Conservation (phyloP, 2,888 invertebrate species). For the Malthinus seriepunctatus region DNA sequence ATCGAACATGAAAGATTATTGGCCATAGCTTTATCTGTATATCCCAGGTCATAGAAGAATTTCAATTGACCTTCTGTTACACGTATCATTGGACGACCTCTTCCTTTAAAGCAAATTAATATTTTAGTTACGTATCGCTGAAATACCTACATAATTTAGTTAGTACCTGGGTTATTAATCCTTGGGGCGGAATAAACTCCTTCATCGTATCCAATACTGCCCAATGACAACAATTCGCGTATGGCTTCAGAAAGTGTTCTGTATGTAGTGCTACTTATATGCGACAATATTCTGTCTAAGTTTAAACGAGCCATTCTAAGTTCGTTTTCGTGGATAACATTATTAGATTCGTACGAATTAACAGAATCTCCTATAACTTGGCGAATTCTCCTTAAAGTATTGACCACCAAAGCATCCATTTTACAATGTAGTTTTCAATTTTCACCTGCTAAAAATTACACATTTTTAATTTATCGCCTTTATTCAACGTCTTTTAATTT, state of each 20-base stretch:
- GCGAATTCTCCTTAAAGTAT: background rate
- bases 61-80: slow-evolving; percentile 1
- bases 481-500: too few relatives aligned
- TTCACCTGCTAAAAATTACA: too few relatives aligned
- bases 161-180: background rate
- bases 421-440: too few relatives aligned
- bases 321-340: background rate
- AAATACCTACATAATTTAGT: background rate
- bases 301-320: background rate
- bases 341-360: slow-evolving; percentile 1
- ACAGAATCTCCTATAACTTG: background rate
- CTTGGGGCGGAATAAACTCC: background rate
- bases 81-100: slow-evolving; percentile 1
- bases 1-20: background rate
- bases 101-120: background rate
- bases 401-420: too few relatives aligned
- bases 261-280: background rate
- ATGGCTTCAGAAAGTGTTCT: slow-evolving; percentile 2
- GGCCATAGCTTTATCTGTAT: background rate
- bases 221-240: background rate
- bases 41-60: slow-evolving; percentile 9
- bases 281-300: background rate
- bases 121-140: background rate
- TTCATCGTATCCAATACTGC: background rate
- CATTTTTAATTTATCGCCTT: too few relatives aligned